A percentile compares a stretch with the other conserved stretches of the same genome.
These are phyloP conservation scores for Rhagoletis zephyria DNA, from an alignment of 1,140 invertebrate species.

Conservation along the genomic window DNA sequence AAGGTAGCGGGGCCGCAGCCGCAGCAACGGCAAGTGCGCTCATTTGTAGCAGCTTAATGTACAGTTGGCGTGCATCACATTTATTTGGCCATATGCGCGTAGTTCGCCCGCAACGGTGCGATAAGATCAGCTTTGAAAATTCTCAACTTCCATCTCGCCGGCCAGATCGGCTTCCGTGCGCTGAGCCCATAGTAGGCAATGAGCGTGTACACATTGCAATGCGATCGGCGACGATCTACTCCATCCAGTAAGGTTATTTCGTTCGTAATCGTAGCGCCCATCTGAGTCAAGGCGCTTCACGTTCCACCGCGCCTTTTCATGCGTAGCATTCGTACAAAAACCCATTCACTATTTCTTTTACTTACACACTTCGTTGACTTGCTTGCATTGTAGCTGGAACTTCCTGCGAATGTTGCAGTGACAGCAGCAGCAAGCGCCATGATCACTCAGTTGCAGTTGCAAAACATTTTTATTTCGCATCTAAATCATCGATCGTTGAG, in stretches of 20 bases:
- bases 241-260: background rate
- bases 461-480: background rate
- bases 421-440: background rate
- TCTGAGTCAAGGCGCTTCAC: slow-evolving; percentile 2
- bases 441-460: slow-evolving; percentile 15
- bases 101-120: background rate
- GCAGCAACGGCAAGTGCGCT: background rate
- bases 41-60: background rate
- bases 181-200: slow-evolving; percentile 9
- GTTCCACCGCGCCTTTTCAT: background rate
- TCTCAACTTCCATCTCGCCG: slow-evolving; percentile 41
- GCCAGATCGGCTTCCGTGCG: slow-evolving; percentile 32
- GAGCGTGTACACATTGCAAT: slow-evolving; percentile 49
- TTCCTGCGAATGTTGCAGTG: background rate
- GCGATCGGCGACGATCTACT: background rate
- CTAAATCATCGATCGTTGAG: slow-evolving; percentile 12
- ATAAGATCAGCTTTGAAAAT: slow-evolving; percentile 14
- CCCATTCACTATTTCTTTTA: slow-evolving; percentile 15
- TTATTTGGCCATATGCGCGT: slow-evolving; percentile 42
- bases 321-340: background rate
- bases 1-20: no score
- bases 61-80: slow-evolving; percentile 7
- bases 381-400: background rate
- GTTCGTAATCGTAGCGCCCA: slow-evolving; percentile 22
- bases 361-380: background rate